These are phyloP conservation scores for Pachyramphus minor DNA, from an alignment of 2,113 vertebrate genomes.

Conservation along the genomic window DNA sequence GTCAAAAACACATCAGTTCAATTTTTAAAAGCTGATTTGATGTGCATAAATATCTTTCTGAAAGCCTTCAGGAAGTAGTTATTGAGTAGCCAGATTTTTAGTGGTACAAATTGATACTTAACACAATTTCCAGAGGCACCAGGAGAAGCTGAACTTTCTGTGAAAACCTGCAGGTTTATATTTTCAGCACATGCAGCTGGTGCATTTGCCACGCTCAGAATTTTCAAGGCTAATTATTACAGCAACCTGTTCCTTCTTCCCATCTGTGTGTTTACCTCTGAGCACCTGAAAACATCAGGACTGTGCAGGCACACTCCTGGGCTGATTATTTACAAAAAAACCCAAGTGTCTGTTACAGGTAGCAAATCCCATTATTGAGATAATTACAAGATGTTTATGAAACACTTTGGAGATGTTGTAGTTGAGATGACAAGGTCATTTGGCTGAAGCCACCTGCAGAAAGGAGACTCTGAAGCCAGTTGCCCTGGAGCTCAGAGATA, in stretches of 20 bases:
- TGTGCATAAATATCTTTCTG: neutral
- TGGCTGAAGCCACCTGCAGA: neutral
- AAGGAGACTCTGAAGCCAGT: neutral
- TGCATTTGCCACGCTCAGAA: neutral
- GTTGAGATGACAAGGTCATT: neutral
- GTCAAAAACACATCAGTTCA: neutral
- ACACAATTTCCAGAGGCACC: neutral
- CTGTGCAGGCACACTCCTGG: neutral
- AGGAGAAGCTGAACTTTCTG: neutral
- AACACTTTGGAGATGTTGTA: neutral
- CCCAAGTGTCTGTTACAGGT: neutral
- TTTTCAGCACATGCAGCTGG: neutral
- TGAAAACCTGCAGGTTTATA: neutral
- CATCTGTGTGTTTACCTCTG: constrained; percentile 42
- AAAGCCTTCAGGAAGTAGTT: neutral
- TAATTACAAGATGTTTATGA: constrained; percentile 41
- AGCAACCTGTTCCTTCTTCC: constrained; percentile 11
- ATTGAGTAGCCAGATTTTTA: neutral
- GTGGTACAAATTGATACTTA: neutral
- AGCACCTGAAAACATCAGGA: constrained; percentile 35
- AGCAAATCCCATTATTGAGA: constrained; percentile 18
- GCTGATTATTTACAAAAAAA: neutral
- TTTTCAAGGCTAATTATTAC: constrained; percentile 26
- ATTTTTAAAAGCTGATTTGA: neutral
- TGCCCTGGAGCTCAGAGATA: neutral